Conservation (phyloP, 2,113 vertebrate species). For the Oncorhynchus kisutch region DNA sequence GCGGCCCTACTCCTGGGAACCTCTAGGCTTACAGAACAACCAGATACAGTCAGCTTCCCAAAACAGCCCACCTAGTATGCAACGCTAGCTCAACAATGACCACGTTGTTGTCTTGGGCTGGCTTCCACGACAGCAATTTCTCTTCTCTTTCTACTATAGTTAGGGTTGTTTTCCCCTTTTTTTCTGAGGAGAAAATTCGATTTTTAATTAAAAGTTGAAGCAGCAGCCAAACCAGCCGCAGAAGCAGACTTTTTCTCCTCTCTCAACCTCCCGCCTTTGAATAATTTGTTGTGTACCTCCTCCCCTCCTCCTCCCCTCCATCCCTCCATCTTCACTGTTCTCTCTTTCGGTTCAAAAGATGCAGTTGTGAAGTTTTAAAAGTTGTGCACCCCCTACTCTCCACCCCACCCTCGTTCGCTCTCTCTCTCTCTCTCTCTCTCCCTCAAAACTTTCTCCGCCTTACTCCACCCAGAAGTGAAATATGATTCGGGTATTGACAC, state of each 20-base stretch:
- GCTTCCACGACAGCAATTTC: constrained; percentile 16
- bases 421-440: no score
- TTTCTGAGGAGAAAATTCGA: not conserved
- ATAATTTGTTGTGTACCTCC: constrained; percentile 15
- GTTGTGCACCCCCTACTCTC: not conserved
- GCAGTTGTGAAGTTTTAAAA: constrained; percentile 43
- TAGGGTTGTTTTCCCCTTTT: not conserved
- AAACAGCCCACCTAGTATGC: constrained; percentile 14
- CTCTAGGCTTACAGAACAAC: constrained; percentile 23
- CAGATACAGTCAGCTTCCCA: constrained; percentile 9
- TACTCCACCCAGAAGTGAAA: constrained; percentile 41
- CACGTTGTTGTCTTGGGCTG: constrained; percentile 13
- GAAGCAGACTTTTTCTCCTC: not conserved
- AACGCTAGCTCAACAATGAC: constrained; percentile 19
- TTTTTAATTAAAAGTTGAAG: constrained; percentile 42
- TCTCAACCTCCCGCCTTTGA: constrained; percentile 24
- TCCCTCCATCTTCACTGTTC: not conserved
- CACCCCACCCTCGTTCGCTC: not conserved
- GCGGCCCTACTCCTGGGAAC: constrained; percentile 20
- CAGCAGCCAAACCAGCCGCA: constrained; percentile 22
- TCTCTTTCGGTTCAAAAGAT: constrained; percentile 52
- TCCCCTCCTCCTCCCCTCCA: not conserved
- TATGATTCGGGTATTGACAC: constrained; percentile 34
- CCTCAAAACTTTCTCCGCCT: not conserved
- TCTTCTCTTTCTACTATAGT: constrained; percentile 1